Evolutionary conservation across 2,888 invertebrate species (phyloP), one percentile per base, ranked within the genome.

Genomic region (Cheilosia soror): DNA sequence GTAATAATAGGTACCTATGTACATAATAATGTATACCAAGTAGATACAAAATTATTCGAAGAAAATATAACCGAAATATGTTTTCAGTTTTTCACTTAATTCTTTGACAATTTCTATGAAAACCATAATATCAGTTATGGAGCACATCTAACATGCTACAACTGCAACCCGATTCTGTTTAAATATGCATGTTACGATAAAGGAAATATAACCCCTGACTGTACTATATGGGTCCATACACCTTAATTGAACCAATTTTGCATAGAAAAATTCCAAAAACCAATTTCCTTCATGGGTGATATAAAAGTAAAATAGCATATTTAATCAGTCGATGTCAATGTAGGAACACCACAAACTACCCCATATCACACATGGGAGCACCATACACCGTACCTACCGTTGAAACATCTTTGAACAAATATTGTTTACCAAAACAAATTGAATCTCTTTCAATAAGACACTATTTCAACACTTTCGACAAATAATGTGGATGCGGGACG

Each of bases 391-490:
- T n/a, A n/a, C n/a, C n/a, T 29, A 15, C 72, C 27, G 63, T 49
- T 63, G 75, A 69, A 68, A 60, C 68, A 75, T 81, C 57, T 81
- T 75, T 75, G 68, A 63, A 75, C 62, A 75, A 75, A 75, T 81
- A 75, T 81, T 76, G 51, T 81, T 81, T 81, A 58, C 81, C 76
- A 81, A 81, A 81, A 76, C 81, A 81, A 81, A 81, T 81, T 81
- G 81, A 76, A 81, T 76, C 81, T 76, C 69, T 69, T 71, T 71
- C 76, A 81, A 71, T 65, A 76, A 73, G 68, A 80, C 80, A 73
- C 80, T 80, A 68, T 80, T 80, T 80, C 73, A 68, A 76, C 76
- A 71, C 81, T 71, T 81, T 81, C 76, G 71, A 81, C 81, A 81
- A 81, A 81, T 81, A 76, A 76, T 76, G 81, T 81, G 76, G 76